phyloP scores from a whole-genome alignment of 92 coral and sea anemone species.

The Epizoanthus fatuus region DNA sequence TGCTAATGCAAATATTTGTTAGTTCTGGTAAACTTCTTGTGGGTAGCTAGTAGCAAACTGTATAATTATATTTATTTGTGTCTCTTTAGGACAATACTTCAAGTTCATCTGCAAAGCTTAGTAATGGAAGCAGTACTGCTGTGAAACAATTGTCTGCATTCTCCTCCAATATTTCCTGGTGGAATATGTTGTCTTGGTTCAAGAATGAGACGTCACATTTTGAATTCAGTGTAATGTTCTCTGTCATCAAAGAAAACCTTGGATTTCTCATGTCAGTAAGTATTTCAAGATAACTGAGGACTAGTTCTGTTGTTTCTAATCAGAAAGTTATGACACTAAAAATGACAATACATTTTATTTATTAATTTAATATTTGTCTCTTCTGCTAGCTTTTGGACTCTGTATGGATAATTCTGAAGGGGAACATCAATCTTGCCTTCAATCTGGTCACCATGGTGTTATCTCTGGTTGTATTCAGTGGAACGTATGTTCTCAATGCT shows the following conservation, averaged over 20 bases:
- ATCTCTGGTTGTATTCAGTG: conserved; percentile 96
- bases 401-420: conserved; percentile 90
- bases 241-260: conserved; percentile 94
- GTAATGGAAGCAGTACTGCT: conserved; percentile 68
- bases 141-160: conserved; percentile 30
- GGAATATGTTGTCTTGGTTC: conserved; percentile 70
- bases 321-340: too few species aligned
- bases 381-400: conserved; percentile 89
- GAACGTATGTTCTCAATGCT: conserved; percentile 95
- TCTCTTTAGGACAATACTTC: conserved; percentile 37
- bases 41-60: too few species aligned
- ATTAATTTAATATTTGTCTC: background rate
- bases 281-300: background rate
- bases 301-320: too few species aligned
- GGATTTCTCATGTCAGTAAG: conserved; percentile 97
- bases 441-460: conserved; percentile 91
- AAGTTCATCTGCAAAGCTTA: conserved; percentile 17
- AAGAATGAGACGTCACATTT: conserved; percentile 65
- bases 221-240: conserved; percentile 82
- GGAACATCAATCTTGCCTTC: conserved; percentile 92
- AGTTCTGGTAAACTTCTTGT: too few species aligned
- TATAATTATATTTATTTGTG: background rate
- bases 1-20: too few species aligned
- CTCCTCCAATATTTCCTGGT: conserved; percentile 70
- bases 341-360: too few species aligned